Evolutionary conservation across 92 coral and sea anemone genomes (phyloP).

Genomic region (Porites divaricata): DNA sequence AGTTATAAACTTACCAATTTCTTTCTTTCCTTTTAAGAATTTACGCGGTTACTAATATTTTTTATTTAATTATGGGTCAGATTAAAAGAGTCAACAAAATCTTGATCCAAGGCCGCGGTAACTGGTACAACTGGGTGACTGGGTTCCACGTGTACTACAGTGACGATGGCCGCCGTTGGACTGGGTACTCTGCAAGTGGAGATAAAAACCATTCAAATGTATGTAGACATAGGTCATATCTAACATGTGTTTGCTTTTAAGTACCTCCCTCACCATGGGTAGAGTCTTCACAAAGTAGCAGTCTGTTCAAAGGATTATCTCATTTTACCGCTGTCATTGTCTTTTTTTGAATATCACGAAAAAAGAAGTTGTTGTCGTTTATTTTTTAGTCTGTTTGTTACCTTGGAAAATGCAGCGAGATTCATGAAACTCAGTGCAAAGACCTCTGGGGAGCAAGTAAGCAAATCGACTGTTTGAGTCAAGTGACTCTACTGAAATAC

Average conservation of each 20-base stretch:
- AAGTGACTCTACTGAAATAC: no score
- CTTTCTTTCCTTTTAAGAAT: no score
- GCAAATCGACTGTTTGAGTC: neutral
- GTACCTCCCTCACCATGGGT: no score
- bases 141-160: slow-evolving; percentile 71
- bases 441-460: slow-evolving; percentile 69
- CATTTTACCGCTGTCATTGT: neutral
- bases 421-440: slow-evolving; percentile 64
- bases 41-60: no score
- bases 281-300: no score
- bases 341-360: neutral
- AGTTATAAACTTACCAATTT: no score
- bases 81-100: slow-evolving; percentile 28
- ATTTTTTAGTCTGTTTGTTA: slow-evolving; percentile 50
- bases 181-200: slow-evolving; percentile 61
- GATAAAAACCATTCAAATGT: slow-evolving; percentile 59
- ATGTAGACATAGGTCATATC: neutral
- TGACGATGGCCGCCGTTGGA: slow-evolving; percentile 77
- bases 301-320: no score
- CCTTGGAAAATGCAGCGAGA: slow-evolving; percentile 57
- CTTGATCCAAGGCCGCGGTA: slow-evolving; percentile 55
- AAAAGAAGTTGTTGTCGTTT: neutral
- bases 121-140: slow-evolving; percentile 74
- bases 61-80: neutral
- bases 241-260: no score